These are phyloP conservation scores for Thalassophryne amazonica DNA, from an alignment of 2,797 vertebrate species.

Conservation along the genomic window DNA sequence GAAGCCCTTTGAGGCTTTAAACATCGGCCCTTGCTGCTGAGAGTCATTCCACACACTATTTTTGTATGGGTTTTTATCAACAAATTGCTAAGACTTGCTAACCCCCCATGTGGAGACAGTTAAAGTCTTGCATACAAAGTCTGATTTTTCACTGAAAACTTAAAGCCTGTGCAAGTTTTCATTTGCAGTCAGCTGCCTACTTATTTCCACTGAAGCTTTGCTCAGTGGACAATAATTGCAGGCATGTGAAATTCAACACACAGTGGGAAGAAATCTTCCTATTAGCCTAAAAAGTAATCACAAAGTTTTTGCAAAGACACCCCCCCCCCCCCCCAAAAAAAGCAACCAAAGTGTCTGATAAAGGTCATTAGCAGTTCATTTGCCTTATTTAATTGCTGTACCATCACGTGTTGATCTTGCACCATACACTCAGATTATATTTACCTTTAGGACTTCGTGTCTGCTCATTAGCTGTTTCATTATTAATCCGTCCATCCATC, in stretches of 20 bases:
- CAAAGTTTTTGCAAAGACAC: neutral
- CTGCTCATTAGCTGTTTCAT: neutral
- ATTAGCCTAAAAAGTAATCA: neutral
- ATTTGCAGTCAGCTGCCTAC: constrained; percentile 8
- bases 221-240: neutral
- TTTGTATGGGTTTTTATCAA: constrained; percentile 27
- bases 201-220: neutral
- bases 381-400: too few species aligned
- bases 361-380: too few species aligned
- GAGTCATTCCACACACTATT: neutral
- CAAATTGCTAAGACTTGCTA: neutral
- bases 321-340: too few species aligned
- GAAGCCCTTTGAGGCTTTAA: constrained; percentile 28
- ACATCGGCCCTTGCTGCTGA: constrained; percentile 7
- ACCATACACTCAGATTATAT: too few species aligned
- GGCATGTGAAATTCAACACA: neutral
- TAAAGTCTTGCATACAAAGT: constrained; percentile 1
- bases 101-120: constrained; percentile 10
- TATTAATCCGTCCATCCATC: neutral
- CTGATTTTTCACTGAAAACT: neutral
- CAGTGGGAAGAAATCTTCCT: neutral
- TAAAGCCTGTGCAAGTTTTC: neutral
- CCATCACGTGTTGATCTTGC: too few species aligned
- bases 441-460: too few species aligned
- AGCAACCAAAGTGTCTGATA: too few species aligned